A percentile compares a stretch with the other conserved stretches of the same genome.
These are phyloP conservation scores for Cassiopea andromeda DNA, from an alignment of 30 jellyfish, hydroid and myxozoan species.

Conservation along the genomic window DNA sequence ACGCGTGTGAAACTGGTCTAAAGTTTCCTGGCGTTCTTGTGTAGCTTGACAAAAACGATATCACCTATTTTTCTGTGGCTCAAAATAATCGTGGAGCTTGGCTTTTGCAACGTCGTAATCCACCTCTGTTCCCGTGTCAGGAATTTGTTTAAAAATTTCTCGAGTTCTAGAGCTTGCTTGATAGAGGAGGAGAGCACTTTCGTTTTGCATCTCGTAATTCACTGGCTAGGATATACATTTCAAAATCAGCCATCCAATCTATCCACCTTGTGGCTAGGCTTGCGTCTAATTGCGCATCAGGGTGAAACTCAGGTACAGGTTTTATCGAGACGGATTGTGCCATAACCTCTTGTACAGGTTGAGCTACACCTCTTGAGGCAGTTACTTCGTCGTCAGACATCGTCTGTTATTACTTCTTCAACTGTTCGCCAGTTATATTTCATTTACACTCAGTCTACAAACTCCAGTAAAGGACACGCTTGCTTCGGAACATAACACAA, in stretches of 20 bases:
- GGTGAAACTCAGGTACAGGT: background rate
- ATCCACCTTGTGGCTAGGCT: background rate
- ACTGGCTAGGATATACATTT: background rate
- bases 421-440: background rate
- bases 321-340: background rate
- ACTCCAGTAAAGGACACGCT: background rate
- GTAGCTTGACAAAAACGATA: background rate
- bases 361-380: background rate
- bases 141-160: background rate
- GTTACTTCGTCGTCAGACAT: background rate
- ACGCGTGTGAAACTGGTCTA: slow-evolving; percentile 36
- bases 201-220: background rate
- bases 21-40: background rate
- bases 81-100: background rate
- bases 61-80: background rate
- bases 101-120: background rate
- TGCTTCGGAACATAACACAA: background rate
- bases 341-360: background rate
- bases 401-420: background rate
- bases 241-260: background rate
- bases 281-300: background rate
- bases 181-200: too few species aligned
- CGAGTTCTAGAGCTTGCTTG: background rate
- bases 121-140: background rate
- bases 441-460: background rate